Conservation (phyloP, 2,113 vertebrate genomes). For the Nycticebus coucang region DNA sequence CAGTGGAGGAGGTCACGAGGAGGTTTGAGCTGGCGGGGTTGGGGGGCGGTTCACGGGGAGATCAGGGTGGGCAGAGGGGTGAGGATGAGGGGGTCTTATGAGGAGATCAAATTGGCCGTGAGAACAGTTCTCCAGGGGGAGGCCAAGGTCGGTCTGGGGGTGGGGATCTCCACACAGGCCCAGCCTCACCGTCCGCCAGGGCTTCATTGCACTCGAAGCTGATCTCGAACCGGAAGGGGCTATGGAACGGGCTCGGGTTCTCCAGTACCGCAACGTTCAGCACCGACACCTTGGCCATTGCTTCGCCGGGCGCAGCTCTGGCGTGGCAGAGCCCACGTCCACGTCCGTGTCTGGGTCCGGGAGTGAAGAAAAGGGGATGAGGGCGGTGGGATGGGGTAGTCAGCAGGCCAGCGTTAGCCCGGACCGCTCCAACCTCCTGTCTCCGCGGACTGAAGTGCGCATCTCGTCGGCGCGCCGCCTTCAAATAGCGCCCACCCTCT, state of each 20-base stretch:
- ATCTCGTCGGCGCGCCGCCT: slow-evolving; percentile 64
- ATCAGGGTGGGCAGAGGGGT: neutral
- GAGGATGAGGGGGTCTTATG: neutral
- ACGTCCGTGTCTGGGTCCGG: neutral
- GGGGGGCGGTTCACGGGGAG: neutral
- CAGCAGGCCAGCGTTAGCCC: accelerated
- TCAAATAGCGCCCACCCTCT: slow-evolving; percentile 71
- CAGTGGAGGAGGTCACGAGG: neutral
- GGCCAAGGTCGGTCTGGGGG: neutral
- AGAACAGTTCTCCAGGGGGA: neutral
- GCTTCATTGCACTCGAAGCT: slow-evolving; percentile 95
- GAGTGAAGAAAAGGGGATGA: no score
- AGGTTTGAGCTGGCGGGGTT: neutral
- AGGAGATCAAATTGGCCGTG: neutral
- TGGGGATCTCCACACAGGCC: neutral
- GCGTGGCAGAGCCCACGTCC: neutral
- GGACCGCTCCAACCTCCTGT: accelerated
- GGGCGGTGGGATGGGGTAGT: no score
- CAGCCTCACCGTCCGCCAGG: slow-evolving; percentile 90
- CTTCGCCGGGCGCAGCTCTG: neutral
- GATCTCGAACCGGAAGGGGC: slow-evolving; percentile 95
- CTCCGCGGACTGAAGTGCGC: neutral
- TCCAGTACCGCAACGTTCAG: slow-evolving; percentile 93
- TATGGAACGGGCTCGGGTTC: slow-evolving; percentile 93
- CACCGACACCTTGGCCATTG: slow-evolving; percentile 95